A percentile compares a stretch with the other conserved stretches of the same genome.
phyloP scores from a whole-genome alignment of 2,113 vertebrate species.

The Haemorhous mexicanus region DNA sequence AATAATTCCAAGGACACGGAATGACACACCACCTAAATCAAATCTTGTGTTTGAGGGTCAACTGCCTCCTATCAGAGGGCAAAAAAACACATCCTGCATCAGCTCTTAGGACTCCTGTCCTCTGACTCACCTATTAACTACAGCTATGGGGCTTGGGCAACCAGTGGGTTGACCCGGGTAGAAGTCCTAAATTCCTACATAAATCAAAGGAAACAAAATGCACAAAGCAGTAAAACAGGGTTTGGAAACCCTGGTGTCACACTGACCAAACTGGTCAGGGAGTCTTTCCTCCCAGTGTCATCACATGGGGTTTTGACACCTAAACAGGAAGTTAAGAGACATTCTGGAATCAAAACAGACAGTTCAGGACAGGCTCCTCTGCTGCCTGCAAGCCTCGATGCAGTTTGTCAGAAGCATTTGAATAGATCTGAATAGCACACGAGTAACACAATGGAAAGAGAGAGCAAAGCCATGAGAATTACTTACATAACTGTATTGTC shows the following conservation, averaged over 20 bases:
- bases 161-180: not conserved
- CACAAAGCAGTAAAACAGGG: not conserved
- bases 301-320: not conserved
- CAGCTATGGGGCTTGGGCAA: not conserved
- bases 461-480: conserved; percentile 30
- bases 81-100: not conserved
- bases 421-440: not conserved
- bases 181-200: not conserved
- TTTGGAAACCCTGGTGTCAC: not conserved
- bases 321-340: not conserved
- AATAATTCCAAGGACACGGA: not conserved
- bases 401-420: not conserved
- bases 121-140: not conserved
- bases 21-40: not conserved
- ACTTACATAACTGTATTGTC: conserved; percentile 99
- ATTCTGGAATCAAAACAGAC: not conserved
- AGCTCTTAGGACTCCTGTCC: not conserved
- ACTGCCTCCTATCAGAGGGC: not conserved
- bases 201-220: not conserved
- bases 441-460: not conserved
- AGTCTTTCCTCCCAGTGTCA: not conserved
- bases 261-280: not conserved
- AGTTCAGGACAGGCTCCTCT: not conserved
- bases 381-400: not conserved
- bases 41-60: not conserved